Evolutionary conservation across 2,797 vertebrate genomes (phyloP).

Genomic region (Chromobotia macracanthus): DNA sequence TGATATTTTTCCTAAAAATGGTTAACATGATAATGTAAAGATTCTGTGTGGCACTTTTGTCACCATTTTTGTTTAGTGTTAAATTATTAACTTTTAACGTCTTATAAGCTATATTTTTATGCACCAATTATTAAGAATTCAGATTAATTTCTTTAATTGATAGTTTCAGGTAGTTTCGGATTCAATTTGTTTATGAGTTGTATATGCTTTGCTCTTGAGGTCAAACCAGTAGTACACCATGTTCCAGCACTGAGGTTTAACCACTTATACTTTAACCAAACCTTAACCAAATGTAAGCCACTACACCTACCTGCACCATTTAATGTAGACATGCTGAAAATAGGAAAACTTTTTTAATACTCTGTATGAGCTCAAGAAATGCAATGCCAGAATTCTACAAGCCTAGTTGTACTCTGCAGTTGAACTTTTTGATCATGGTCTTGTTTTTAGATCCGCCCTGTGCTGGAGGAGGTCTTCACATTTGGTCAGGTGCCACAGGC

Average conservation of each 20-base stretch:
- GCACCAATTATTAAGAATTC: not conserved
- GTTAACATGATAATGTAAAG: not conserved
- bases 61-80: too few relatives aligned
- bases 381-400: too few relatives aligned
- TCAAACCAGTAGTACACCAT: not conserved
- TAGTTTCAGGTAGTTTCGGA: too few relatives aligned
- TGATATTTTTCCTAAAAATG: not conserved
- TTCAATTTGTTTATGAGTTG: not conserved
- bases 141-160: not conserved
- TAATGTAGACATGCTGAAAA: not conserved
- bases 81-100: too few relatives aligned
- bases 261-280: not conserved
- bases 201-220: not conserved
- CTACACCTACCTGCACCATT: not conserved
- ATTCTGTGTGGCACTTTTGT: too few relatives aligned
- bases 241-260: not conserved
- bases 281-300: not conserved
- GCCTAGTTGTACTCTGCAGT: not conserved
- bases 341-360: too few relatives aligned
- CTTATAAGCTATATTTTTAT: too few relatives aligned
- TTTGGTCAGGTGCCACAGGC: slow-evolving; percentile 91
- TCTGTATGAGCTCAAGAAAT: too few relatives aligned
- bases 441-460: slow-evolving; percentile 83
- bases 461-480: slow-evolving; percentile 87
- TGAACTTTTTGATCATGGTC: too few relatives aligned